Evolutionary conservation across 2,888 invertebrate genomes (phyloP), one percentile per base, ranked within the genome.

Genomic region (Ichneumoninae sp.): DNA sequence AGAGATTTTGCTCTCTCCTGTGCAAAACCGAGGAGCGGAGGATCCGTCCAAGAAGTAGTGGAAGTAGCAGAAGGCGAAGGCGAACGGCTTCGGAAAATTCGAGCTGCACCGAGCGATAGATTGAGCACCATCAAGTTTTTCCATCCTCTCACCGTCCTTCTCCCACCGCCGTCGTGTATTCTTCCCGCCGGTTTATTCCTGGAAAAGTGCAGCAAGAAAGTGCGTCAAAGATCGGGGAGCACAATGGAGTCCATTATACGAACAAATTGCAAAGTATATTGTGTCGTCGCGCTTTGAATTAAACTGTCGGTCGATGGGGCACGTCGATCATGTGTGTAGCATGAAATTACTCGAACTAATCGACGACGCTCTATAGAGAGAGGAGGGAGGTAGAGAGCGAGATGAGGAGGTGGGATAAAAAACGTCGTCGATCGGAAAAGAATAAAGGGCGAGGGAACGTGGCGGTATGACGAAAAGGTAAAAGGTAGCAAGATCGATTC

Each of bases 401-500:
- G 81, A 86, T 75, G 84, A 85, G 74, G 75, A 69, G 69, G 50
- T 7, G 40, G 52, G 19, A 79, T 84, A 65, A 60, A 73, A 81
- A 84, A 69, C 36, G 4, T 36, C 63, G 80, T 65, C 65, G 76
- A 66, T 66, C 36, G 66, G 78, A 78, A 77, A 81, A 66, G 71
- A 85, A 69, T 68, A 52, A 75, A 73, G 77, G 70, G 81, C 79
- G 78, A 86, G 70, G 60, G 83, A 88, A 87, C 85, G 85, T 87
- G 89, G 88, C 66, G 83, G 68, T 83, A 76, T 52, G 75, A 73
- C 79, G 80, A 77, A 73, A 71, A 68, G 69, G 52, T 66, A 70
- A 81, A 71, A 85, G 79, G 82, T 70, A 40, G 79, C 76, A 19
- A 82, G 76, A 85, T 83, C 91, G 90, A 89, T 89, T 89, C 89